Evolutionary conservation across 92 coral and sea anemone genomes (phyloP).

Genomic region (Heliopora coerulea): DNA sequence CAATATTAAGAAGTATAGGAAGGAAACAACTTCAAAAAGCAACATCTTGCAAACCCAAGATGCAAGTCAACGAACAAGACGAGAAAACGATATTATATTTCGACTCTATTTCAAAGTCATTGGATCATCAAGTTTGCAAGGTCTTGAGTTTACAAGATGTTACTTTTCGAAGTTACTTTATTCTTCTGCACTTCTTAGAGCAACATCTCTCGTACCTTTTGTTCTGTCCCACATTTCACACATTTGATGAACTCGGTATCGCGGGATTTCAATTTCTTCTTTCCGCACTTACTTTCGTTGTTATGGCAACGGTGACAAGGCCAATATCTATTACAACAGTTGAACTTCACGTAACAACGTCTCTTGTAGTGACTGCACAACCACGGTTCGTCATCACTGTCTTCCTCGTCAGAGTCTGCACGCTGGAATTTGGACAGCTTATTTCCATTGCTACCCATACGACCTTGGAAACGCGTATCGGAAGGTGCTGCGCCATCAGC

Average conservation of each 20-base stretch:
- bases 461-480: conserved; percentile 5
- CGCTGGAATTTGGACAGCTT: not conserved
- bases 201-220: conserved; percentile 43
- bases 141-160: too few relatives aligned
- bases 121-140: too few relatives aligned
- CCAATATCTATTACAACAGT: conserved; percentile 68
- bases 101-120: too few relatives aligned
- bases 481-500: not conserved
- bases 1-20: too few relatives aligned
- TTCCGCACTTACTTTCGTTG: conserved; percentile 56
- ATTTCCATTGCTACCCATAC: too few relatives aligned
- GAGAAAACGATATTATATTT: too few relatives aligned
- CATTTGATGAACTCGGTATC: conserved; percentile 73
- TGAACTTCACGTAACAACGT: conserved; percentile 66
- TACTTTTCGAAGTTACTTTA: too few relatives aligned
- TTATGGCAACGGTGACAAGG: conserved; percentile 95
- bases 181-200: not conserved
- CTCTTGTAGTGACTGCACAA: conserved; percentile 79
- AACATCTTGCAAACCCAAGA: too few relatives aligned
- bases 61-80: too few relatives aligned
- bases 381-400: conserved; percentile 2
- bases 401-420: not conserved
- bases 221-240: conserved; percentile 61
- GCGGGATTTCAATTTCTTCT: conserved; percentile 59
- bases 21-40: too few relatives aligned